Conservation (phyloP, 2,113 vertebrate genomes). For the pig (Sus scrofa) region T2T-Sscrofa CM000829.6:51206001-51206500, state of each 20-base stretch:
- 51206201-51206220: background rate
- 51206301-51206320: background rate
- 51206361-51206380: background rate
- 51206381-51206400: background rate
- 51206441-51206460: background rate
- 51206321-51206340: background rate
- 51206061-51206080: background rate
- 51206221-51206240: background rate
- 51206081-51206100: background rate
- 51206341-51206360: background rate
- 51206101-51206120: background rate
- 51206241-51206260: background rate
- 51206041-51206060: background rate
- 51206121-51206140: background rate
- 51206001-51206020: background rate
- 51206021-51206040: background rate
- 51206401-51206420: background rate
- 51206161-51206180: background rate
- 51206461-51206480: background rate
- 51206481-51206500: slow-evolving; percentile 3
- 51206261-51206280: background rate
- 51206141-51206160: background rate
- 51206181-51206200: slow-evolving; percentile 18
- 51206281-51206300: background rate
- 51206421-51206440: slow-evolving; percentile 28